Conservation (phyloP, 2,797 vertebrate genomes). For the Tenualosa ilisha region DNA sequence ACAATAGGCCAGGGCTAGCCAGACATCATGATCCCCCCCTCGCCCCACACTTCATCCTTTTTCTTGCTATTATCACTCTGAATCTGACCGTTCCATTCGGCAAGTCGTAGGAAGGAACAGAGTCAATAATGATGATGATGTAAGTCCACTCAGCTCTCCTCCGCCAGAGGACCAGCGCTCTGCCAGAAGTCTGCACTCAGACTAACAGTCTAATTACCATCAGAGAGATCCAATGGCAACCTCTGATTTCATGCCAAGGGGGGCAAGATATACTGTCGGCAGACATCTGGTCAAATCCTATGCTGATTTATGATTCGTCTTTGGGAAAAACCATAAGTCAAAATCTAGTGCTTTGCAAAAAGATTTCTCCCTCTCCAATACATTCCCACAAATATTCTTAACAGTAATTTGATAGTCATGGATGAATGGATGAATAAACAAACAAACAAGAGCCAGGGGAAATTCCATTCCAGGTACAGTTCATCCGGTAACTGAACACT, state of each 20-base stretch:
- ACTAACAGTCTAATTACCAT: conserved; percentile 8
- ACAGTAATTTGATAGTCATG: neutral
- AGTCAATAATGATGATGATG: conserved; percentile 19
- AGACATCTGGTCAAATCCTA: neutral
- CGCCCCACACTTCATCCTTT: neutral
- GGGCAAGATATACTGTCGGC: conserved; percentile 10
- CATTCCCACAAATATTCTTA: conserved; percentile 4
- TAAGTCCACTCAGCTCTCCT: conserved; percentile 18
- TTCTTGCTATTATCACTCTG: neutral
- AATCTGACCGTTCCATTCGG: conserved; percentile 6
- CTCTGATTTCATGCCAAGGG: conserved; percentile 13
- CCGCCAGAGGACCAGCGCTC: neutral
- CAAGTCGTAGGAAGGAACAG: neutral
- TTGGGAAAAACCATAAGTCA: neutral
- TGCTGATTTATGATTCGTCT: neutral
- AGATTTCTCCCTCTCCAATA: neutral
- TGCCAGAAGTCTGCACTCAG: neutral
- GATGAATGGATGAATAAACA: neutral
- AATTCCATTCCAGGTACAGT: conserved; percentile 17
- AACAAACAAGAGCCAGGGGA: neutral
- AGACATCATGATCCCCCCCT: neutral
- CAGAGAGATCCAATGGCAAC: conserved; percentile 21
- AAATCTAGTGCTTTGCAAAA: neutral
- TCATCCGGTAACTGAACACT: conserved; percentile 12
- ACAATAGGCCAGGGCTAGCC: neutral